These are phyloP conservation scores for Procambarus clarkii DNA, from an alignment of 1,140 invertebrate species.

Conservation along the genomic window DNA sequence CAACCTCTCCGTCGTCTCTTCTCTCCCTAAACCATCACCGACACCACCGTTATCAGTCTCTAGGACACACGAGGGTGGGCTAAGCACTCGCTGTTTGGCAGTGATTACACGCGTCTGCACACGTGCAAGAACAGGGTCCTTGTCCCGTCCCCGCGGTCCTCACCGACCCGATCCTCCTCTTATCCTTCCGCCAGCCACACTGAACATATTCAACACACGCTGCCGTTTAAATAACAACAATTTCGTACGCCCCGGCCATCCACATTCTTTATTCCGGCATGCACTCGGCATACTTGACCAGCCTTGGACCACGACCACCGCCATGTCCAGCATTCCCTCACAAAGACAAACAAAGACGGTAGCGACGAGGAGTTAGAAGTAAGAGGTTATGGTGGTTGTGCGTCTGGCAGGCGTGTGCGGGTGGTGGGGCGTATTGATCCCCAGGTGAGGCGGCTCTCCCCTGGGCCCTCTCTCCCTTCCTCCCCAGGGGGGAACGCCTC, in stretches of 20 bases:
- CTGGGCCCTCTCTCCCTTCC: slow-evolving; percentile 6
- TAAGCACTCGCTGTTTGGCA: slow-evolving; percentile 56
- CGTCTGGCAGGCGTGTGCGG: slow-evolving; percentile 49
- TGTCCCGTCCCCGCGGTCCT: slow-evolving; percentile 60
- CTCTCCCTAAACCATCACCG: background rate
- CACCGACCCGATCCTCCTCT: slow-evolving; percentile 51
- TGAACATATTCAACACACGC: slow-evolving; percentile 8
- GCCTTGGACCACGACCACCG: background rate
- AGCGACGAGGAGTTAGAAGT: background rate
- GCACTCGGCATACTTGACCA: too few species aligned
- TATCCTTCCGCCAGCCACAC: slow-evolving; percentile 58
- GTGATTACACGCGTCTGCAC: slow-evolving; percentile 39
- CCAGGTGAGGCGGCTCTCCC: slow-evolving; percentile 45
- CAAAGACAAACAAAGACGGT: background rate
- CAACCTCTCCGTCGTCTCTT: background rate
- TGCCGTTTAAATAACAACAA: background rate
- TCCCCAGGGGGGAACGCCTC: slow-evolving; percentile 13
- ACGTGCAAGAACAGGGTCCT: slow-evolving; percentile 59
- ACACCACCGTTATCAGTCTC: background rate
- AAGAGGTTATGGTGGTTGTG: background rate
- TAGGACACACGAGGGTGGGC: slow-evolving; percentile 59
- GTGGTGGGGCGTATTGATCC: slow-evolving; percentile 58
- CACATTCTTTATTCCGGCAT: too few species aligned
- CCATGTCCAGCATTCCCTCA: background rate
- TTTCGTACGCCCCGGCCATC: background rate